Base-by-base conservation (phyloP, 1,140 invertebrate genomes). In the Cryptotermes secundus region DNA sequence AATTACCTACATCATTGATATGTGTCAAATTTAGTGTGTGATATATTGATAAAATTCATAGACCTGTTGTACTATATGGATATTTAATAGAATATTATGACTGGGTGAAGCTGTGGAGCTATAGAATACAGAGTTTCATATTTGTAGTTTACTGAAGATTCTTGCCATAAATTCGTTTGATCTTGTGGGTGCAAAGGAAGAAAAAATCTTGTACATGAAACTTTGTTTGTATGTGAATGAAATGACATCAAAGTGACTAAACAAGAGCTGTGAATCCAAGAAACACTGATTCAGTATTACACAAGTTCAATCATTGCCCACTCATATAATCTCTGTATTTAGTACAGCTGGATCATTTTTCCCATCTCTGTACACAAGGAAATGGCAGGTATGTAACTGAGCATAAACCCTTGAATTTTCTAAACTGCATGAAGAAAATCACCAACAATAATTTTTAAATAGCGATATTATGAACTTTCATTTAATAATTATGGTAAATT, bases 11-110 rank as follows among this genome's bases (percentile, higher is more conserved):
- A 72, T 72, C 59, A 26, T 31, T 72, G 59, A n/a, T 72, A 72
- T n/a, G n/a, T 72, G 59, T 72, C 59, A 72, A 72, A 72, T 72
- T 72, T 72, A 72, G 31, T 72, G 59, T 72, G 59, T 72, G 59
- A 14, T 72, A 72, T 72, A 72, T 31, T 72, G 59, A 72, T 6
- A 72, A 14, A 26, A 72, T 72, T n/a, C 59, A 72, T 72, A 72
- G 31, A 31, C 59, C 59, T 72, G 59, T 72, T 72, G 59, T 72
- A 72, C n/a, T 72, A 31, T 72, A 26, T 72, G 59, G 59, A 72
- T 72, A 31, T 72, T 72, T 72, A 72, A 72, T 72, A 72, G 26
- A 72, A 72, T 72, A 72, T 31, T 72, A 72, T 72, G 59, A 72
- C 59, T 72, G 59, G 59, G 26, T 72, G n/a, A 72, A 72, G 59